phyloP scores from a whole-genome alignment of 2,888 invertebrate genomes.

The Marronus borbonicus region DNA sequence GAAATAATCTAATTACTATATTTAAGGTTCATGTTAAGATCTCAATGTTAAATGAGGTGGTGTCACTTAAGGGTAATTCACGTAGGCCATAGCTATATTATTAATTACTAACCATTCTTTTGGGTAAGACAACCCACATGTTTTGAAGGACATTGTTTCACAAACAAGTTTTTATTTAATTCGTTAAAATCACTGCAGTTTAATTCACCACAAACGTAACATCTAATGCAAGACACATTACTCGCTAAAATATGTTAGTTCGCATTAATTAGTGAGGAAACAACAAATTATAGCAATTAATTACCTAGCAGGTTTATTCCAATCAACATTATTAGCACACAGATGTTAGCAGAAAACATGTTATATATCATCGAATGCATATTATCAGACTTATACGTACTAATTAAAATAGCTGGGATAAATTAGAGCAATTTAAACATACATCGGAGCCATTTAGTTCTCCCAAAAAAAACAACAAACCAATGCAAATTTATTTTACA shows the following conservation, averaged over 20 bases:
- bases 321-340: constrained; percentile 32
- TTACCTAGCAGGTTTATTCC: constrained; percentile 39
- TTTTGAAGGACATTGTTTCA: constrained; percentile 32
- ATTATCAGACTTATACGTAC: constrained; percentile 25
- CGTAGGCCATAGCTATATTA: neutral
- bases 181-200: constrained; percentile 36
- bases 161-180: constrained; percentile 31
- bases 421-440: constrained; percentile 38
- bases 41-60: neutral
- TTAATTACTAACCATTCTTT: constrained; percentile 30
- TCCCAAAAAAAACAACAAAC: neutral
- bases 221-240: constrained; percentile 40
- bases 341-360: constrained; percentile 25
- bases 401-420: constrained; percentile 21
- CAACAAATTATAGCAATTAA: constrained; percentile 30
- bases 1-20: neutral
- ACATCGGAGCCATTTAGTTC: constrained; percentile 18
- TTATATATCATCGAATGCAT: constrained; percentile 26
- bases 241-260: constrained; percentile 42
- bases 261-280: constrained; percentile 31
- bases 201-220: constrained; percentile 39
- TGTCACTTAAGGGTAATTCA: neutral
- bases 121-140: constrained; percentile 20
- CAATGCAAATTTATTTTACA: constrained; percentile 1
- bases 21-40: neutral